Evolutionary conservation across 1,140 invertebrate species (phyloP).

Genomic region (Cyclargus thomasi): DNA sequence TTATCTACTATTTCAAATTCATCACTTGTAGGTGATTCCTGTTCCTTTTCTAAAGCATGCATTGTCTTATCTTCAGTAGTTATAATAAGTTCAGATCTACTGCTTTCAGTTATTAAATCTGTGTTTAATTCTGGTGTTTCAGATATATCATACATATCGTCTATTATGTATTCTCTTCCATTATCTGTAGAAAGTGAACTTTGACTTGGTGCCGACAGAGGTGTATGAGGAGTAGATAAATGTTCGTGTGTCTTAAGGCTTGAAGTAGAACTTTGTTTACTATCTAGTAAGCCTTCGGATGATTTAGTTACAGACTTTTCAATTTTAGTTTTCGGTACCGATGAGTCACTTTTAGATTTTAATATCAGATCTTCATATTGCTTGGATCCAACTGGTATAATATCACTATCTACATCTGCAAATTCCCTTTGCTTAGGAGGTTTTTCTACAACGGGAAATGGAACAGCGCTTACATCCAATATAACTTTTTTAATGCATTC

Average conservation of each 20-base stretch:
- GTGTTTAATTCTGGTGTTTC: constrained; percentile 76
- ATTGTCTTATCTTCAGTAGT: constrained; percentile 75
- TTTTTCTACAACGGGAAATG: constrained; percentile 57
- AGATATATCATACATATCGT: constrained; percentile 76
- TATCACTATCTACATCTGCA: constrained; percentile 65
- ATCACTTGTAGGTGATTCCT: constrained; percentile 88
- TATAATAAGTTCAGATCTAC: constrained; percentile 72
- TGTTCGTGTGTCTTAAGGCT: constrained; percentile 71
- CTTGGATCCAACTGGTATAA: constrained; percentile 61
- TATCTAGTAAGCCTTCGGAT: constrained; percentile 53
- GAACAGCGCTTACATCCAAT: constrained; percentile 50
- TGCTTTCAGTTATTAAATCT: constrained; percentile 65
- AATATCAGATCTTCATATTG: constrained; percentile 69
- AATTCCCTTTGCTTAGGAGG: constrained; percentile 59
- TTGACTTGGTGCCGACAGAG: constrained; percentile 78
- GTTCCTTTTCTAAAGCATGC: constrained; percentile 75
- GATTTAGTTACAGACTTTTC: constrained; percentile 53
- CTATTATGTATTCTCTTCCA: constrained; percentile 78
- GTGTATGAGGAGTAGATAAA: constrained; percentile 75
- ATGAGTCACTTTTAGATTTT: constrained; percentile 69
- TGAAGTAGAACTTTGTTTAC: constrained; percentile 65
- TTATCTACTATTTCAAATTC: constrained; percentile 93
- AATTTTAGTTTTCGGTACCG: constrained; percentile 63
- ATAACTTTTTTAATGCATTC: constrained; percentile 53
- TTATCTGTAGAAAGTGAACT: constrained; percentile 80